Conservation (phyloP, 2,888 invertebrate species). For the Brenthis hecate region DNA sequence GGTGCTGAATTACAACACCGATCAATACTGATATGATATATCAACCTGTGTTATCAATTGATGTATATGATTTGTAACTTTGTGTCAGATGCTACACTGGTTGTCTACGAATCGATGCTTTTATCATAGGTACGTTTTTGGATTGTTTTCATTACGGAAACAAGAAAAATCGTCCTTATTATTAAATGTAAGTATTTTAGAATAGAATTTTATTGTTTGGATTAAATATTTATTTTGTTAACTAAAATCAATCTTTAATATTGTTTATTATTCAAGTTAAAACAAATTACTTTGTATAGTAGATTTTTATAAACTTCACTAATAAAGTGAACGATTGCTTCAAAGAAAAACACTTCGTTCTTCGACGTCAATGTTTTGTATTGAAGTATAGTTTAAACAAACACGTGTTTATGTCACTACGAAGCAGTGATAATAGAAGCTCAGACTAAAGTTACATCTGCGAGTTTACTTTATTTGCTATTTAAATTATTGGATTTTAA, state of each 20-base stretch:
- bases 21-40: conserved; percentile 31
- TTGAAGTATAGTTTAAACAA: conserved; percentile 25
- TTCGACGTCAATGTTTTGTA: conserved; percentile 29
- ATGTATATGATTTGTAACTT: conserved; percentile 31
- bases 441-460: neutral
- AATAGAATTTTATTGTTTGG: neutral
- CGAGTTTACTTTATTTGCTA: neutral
- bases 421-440: neutral
- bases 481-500: conserved; percentile 5
- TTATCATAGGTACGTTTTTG: neutral
- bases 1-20: conserved; percentile 25
- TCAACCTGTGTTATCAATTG: conserved; percentile 28
- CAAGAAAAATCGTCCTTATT: neutral
- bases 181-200: no score
- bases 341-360: conserved; percentile 14
- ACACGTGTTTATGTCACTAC: conserved; percentile 12
- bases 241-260: no score
- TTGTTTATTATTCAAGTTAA: neutral
- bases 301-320: conserved; percentile 5
- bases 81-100: neutral
- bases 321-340: conserved; percentile 4
- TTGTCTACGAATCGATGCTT: neutral
- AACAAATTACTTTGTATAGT: neutral
- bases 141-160: neutral
- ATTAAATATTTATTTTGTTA: no score